Conservation (phyloP, 2,888 invertebrate genomes). For the Oscheius sp. region DNA sequence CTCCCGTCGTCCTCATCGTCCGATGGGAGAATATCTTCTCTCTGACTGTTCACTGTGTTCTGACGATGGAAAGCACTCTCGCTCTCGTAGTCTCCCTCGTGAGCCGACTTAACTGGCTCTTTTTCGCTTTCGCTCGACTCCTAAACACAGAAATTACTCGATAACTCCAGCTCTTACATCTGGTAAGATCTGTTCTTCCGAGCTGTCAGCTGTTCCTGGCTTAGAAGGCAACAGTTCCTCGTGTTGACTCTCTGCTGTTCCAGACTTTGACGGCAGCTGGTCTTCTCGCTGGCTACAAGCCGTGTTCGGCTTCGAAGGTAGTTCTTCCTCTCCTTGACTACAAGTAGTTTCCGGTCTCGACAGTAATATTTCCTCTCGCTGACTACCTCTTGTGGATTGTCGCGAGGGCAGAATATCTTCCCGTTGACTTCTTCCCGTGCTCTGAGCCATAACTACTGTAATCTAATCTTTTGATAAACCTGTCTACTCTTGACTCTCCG, state of each 20-base stretch:
- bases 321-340: neutral
- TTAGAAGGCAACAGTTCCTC: slow-evolving; percentile 11
- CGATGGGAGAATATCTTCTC: slow-evolving; percentile 25
- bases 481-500: slow-evolving; percentile 8
- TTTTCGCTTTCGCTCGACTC: neutral
- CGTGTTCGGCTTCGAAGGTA: slow-evolving; percentile 13
- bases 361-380: neutral
- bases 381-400: slow-evolving; percentile 6
- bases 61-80: slow-evolving; percentile 14
- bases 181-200: neutral
- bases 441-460: neutral
- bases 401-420: slow-evolving; percentile 6
- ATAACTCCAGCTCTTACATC: neutral
- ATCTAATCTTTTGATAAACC: neutral
- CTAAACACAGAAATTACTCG: too few species aligned
- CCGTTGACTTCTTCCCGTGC: slow-evolving; percentile 11
- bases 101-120: neutral
- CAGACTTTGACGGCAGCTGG: neutral
- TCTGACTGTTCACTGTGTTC: slow-evolving; percentile 8
- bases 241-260: neutral
- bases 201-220: neutral
- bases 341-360: slow-evolving; percentile 2
- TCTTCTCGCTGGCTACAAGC: slow-evolving; percentile 28
- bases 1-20: slow-evolving; percentile 9
- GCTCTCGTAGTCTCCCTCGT: slow-evolving; percentile 20